phyloP scores from a whole-genome alignment of 2,797 vertebrate genomes.

The Gouania willdenowi region DNA sequence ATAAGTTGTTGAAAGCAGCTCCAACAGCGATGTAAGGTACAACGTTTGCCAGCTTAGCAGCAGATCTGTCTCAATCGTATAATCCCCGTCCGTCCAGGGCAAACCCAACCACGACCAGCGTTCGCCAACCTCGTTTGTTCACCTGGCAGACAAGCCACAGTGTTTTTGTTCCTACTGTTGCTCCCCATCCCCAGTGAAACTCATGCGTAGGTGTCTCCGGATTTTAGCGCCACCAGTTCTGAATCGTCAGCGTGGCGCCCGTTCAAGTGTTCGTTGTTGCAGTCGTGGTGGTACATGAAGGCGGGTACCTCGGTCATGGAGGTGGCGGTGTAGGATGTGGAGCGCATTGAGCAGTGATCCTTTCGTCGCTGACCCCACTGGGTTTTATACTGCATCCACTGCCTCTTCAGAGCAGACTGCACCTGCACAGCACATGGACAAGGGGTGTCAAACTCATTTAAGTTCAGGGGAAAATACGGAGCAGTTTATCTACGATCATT shows the following conservation, averaged over 20 bases:
- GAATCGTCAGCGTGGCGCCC: slow-evolving; percentile 74
- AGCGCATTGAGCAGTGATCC: slow-evolving; percentile 83
- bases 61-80: slow-evolving; percentile 3
- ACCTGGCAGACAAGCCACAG: slow-evolving; percentile 2
- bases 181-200: neutral
- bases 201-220: slow-evolving; percentile 81
- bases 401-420: slow-evolving; percentile 87
- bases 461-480: no score
- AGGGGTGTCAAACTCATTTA: no score
- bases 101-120: slow-evolving; percentile 11
- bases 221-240: slow-evolving; percentile 83
- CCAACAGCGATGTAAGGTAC: slow-evolving; percentile 14
- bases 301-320: slow-evolving; percentile 87
- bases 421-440: slow-evolving; percentile 73
- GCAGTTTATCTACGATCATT: no score
- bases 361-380: slow-evolving; percentile 87
- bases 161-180: slow-evolving; percentile 4
- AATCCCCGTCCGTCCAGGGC: slow-evolving; percentile 14
- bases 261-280: slow-evolving; percentile 80
- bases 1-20: slow-evolving; percentile 29
- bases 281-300: slow-evolving; percentile 85
- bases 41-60: slow-evolving; percentile 16
- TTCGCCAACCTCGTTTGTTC: slow-evolving; percentile 24
- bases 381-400: slow-evolving; percentile 88
- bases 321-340: slow-evolving; percentile 87